phyloP scores from a whole-genome alignment of 2,888 invertebrate genomes.

The Sussaba pulchella region DNA sequence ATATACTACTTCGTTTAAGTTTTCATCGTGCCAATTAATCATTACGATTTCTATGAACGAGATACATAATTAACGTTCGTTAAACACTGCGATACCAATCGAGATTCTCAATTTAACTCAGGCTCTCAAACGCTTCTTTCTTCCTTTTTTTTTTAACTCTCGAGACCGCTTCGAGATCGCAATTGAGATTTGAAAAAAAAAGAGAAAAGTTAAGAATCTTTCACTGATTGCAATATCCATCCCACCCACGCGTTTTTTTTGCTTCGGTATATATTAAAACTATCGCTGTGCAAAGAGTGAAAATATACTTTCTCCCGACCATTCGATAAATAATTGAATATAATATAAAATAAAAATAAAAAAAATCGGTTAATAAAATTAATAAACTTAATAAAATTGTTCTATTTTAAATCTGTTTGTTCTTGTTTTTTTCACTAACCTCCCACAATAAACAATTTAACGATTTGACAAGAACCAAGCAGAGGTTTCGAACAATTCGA shows the following conservation, averaged over 20 bases:
- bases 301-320: slow-evolving; percentile 19
- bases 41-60: slow-evolving; percentile 39
- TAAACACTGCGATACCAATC: slow-evolving; percentile 41
- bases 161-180: slow-evolving; percentile 31
- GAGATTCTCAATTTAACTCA: slow-evolving; percentile 43
- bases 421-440: too few relatives aligned
- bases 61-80: slow-evolving; percentile 37
- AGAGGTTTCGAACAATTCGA: not conserved
- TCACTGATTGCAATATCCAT: slow-evolving; percentile 1
- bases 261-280: not conserved
- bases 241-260: slow-evolving; percentile 18
- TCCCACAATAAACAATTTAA: slow-evolving; percentile 61
- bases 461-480: slow-evolving; percentile 26
- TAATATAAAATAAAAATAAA: too few relatives aligned
- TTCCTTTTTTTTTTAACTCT: too few relatives aligned
- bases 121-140: slow-evolving; percentile 19
- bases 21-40: slow-evolving; percentile 58
- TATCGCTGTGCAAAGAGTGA: slow-evolving; percentile 20
- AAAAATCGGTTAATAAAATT: too few relatives aligned
- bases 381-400: too few relatives aligned
- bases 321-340: slow-evolving; percentile 47
- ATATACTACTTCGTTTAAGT: too few relatives aligned
- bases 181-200: not conserved
- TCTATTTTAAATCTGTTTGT: too few relatives aligned
- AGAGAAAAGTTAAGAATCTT: slow-evolving; percentile 17